phyloP scores from a whole-genome alignment of 1,140 invertebrate species.

The Pectinophora gossypiella region DNA sequence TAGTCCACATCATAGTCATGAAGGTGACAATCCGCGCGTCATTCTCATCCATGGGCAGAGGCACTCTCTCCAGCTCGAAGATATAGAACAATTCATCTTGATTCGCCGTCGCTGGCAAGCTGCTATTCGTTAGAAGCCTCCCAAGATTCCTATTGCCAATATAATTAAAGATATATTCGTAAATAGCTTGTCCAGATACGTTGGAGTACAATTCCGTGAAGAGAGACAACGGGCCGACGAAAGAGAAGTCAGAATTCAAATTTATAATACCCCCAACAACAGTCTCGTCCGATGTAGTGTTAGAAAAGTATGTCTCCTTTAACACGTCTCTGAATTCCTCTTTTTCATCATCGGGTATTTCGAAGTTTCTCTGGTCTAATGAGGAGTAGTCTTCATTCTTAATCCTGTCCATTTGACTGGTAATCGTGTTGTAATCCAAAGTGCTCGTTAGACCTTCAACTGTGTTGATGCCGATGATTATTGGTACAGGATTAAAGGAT shows the following conservation, averaged over 20 bases:
- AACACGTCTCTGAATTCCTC: conserved; percentile 40
- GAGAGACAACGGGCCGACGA: conserved; percentile 48
- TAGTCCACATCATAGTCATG: conserved; percentile 69
- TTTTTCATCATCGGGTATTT: conserved; percentile 34
- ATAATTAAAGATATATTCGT: conserved; percentile 55
- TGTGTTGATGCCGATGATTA: conserved; percentile 68
- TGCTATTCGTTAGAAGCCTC: conserved; percentile 52
- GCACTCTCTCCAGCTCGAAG: conserved; percentile 54
- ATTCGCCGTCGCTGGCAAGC: conserved; percentile 45
- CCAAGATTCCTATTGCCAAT: conserved; percentile 58
- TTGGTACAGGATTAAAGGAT: conserved; percentile 59
- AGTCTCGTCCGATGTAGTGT: conserved; percentile 44
- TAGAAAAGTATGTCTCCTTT: conserved; percentile 51
- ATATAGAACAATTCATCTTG: conserved; percentile 59
- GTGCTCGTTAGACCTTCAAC: conserved; percentile 56
- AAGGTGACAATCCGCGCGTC: conserved; percentile 56
- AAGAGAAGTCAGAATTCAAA: conserved; percentile 55
- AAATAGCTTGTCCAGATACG: conserved; percentile 34
- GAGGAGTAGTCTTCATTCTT: conserved; percentile 53
- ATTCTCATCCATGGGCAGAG: conserved; percentile 52
- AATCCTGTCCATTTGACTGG: conserved; percentile 60
- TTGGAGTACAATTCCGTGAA: conserved; percentile 52
- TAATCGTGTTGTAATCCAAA: conserved; percentile 57
- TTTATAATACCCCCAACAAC: conserved; percentile 58
- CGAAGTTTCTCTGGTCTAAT: conserved; percentile 45